Evolutionary conservation across 2,888 invertebrate genomes (phyloP).

Genomic region (Hypena proboscidalis): DNA sequence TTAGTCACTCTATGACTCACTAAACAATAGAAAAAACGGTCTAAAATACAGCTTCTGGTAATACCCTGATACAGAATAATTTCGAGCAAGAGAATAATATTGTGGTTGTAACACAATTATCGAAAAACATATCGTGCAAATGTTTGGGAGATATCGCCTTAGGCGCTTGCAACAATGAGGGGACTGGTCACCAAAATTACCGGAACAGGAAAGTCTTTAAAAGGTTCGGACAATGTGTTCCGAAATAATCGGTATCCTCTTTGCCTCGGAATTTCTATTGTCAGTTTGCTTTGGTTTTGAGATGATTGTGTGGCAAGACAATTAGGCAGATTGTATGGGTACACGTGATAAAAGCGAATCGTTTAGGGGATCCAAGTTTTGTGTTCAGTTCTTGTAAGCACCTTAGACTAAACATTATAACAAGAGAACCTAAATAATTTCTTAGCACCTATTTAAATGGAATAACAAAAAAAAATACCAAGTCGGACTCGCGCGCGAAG

Average conservation of each 20-base stretch:
- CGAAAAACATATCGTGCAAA: constrained; percentile 39
- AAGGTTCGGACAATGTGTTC: constrained; percentile 57
- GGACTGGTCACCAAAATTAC: constrained; percentile 57
- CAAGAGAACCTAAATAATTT: too few species aligned
- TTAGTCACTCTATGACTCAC: constrained; percentile 21
- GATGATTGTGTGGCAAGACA: constrained; percentile 48
- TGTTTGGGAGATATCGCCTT: constrained; percentile 54
- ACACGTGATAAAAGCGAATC: constrained; percentile 10
- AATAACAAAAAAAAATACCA: too few species aligned
- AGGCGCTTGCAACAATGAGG: constrained; percentile 66
- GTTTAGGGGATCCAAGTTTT: neutral
- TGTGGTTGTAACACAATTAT: constrained; percentile 14
- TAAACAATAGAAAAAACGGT: constrained; percentile 1
- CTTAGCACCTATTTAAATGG: too few species aligned
- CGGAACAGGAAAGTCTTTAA: constrained; percentile 58
- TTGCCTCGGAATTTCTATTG: constrained; percentile 50
- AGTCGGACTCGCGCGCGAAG: too few species aligned
- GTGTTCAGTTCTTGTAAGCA: neutral
- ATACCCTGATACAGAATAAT: constrained; percentile 10
- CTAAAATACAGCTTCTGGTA: constrained; percentile 1
- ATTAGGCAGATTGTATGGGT: constrained; percentile 35
- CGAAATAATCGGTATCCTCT: constrained; percentile 61
- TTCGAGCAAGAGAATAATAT: too few species aligned
- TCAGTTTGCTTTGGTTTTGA: constrained; percentile 56
- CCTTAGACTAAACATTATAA: too few species aligned